Percentiles rank a stretch among this genome's conserved stretches.
These are phyloP conservation scores for Heterocephalus glaber DNA, from an alignment of 2,113 vertebrate genomes.

Conservation along the genomic window DNA sequence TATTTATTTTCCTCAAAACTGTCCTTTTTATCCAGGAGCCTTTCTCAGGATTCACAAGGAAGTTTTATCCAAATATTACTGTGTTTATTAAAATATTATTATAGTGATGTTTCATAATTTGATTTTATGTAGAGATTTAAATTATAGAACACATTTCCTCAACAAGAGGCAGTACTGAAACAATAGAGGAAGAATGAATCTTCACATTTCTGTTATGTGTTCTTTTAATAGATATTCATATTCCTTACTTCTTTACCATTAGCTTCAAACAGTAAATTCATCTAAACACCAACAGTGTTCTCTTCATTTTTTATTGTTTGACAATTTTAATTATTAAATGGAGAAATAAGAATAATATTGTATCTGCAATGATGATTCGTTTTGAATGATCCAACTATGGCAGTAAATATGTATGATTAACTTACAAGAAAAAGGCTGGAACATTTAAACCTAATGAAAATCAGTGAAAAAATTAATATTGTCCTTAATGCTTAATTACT, in stretches of 20 bases:
- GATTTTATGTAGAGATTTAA: not conserved
- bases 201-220: not conserved
- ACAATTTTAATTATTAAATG: constrained; percentile 32
- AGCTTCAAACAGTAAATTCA: not conserved
- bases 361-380: not conserved
- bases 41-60: not conserved
- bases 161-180: rapidly evolving
- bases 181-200: not conserved
- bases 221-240: not conserved
- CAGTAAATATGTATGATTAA: not conserved
- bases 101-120: not conserved
- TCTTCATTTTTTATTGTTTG: not conserved
- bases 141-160: not conserved
- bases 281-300: not conserved
- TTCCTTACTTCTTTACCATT: not conserved
- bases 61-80: not conserved
- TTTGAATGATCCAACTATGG: not conserved
- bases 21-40: not conserved
- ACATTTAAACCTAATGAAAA: constrained; percentile 23
- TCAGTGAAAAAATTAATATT: not conserved
- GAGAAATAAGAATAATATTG: not conserved
- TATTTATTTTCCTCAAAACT: not conserved
- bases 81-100: constrained; percentile 23
- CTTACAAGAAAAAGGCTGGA: not conserved
- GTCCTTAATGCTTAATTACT: not conserved